These are phyloP conservation scores for Acromyrmex heyeri DNA, from an alignment of 1,140 invertebrate species.

Conservation along the genomic window DNA sequence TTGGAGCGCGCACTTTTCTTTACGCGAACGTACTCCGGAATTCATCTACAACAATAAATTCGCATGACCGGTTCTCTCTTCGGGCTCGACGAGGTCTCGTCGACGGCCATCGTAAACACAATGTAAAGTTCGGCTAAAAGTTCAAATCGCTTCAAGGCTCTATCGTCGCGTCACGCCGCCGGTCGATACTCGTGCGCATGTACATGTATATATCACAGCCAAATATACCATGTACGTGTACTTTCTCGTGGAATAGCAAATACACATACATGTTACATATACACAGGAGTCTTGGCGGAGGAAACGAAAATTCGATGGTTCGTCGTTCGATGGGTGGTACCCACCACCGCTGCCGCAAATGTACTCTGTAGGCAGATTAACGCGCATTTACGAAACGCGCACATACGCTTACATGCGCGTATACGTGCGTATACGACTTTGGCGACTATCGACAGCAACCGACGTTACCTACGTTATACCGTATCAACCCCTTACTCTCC, in stretches of 20 bases:
- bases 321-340: slow-evolving; percentile 72
- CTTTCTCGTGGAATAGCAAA: slow-evolving; percentile 70
- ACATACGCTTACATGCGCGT: background rate
- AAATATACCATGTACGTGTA: slow-evolving; percentile 40
- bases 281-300: slow-evolving; percentile 55
- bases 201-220: slow-evolving; percentile 21
- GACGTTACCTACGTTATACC: slow-evolving; percentile 64
- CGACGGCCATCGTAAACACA: slow-evolving; percentile 35
- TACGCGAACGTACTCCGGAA: background rate
- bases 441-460: slow-evolving; percentile 50
- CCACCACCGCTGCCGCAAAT: slow-evolving; percentile 71
- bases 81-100: slow-evolving; percentile 1
- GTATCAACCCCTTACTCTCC: slow-evolving; percentile 40
- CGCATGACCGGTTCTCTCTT: background rate
- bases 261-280: background rate
- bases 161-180: slow-evolving; percentile 40
- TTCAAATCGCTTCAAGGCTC: slow-evolving; percentile 73
- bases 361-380: slow-evolving; percentile 77
- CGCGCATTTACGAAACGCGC: slow-evolving; percentile 75
- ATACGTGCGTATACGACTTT: slow-evolving; percentile 28
- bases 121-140: slow-evolving; percentile 27
- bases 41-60: slow-evolving; percentile 20
- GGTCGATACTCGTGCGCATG: slow-evolving; percentile 42
- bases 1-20: background rate
- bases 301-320: slow-evolving; percentile 74